Evolutionary conservation across 2,113 vertebrate species (phyloP), one percentile per base, ranked within the genome.

Genomic region (Nerophis ophidion): DNA sequence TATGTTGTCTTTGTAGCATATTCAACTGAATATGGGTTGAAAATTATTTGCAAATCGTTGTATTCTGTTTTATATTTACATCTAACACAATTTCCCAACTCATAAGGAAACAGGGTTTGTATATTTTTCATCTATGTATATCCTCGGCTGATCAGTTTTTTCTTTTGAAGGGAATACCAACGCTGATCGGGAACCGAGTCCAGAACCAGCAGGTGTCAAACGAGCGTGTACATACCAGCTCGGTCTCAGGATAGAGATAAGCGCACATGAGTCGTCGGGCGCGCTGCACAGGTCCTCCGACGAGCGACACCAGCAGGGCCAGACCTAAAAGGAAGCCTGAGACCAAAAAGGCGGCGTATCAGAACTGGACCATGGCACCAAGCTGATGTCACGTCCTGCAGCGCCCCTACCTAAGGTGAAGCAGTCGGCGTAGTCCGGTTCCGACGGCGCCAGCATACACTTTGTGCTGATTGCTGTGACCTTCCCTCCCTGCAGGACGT

Each of bases 321-420:
- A 89, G 5, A 16, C 93, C 93, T 0, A 93, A 84, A 58, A 95
- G 82, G 74, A 90, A 5, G 0, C 93, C 94, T 98, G 84, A 17
- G 50, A 47, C 3, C 40, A 8, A 40, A 59, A 8, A 6, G n/a
- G 4, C 8, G n/a, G 6, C 16, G 6, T 7, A 4, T 58, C 44
- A 33, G 17, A 42, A 9, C 9, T 1, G 16, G 4, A 38, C 33
- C 48, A 48, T 55, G 15, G 19, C 33, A 53, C 15, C 14, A 45
- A 26, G 3, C 14, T 1, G 36, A 47, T 14, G 11, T 63, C 26
- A 52, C 19, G 14, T 13, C 6, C 56, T 3, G 2, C 33, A 5
- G 14, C 14, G 8, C 14, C 16, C 12, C 12, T 26, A 86, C 82
- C 78, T 0, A 84, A 61, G 40, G 45, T 1, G 58, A 82, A 61